These are phyloP conservation scores for Melinaea menophilus DNA, from an alignment of 2,888 invertebrate genomes.

Conservation along the genomic window DNA sequence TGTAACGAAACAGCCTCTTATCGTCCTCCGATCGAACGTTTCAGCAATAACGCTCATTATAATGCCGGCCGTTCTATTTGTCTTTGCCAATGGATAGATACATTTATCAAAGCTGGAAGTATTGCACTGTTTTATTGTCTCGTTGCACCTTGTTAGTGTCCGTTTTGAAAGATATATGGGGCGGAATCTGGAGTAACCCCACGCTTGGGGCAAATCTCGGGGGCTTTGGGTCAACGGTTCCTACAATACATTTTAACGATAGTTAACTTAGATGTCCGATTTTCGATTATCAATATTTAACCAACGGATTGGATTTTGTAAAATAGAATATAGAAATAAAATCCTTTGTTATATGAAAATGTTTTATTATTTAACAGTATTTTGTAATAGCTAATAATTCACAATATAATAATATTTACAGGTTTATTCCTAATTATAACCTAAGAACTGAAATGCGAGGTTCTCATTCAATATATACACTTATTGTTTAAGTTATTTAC, in stretches of 20 bases:
- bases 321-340: constrained; percentile 12
- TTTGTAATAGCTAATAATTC: constrained; percentile 35
- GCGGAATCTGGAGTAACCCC: constrained; percentile 36
- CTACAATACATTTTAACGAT: constrained; percentile 30
- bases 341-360: constrained; percentile 16
- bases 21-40: neutral
- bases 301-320: neutral
- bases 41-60: constrained; percentile 18
- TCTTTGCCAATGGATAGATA: constrained; percentile 25
- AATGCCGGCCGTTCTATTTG: constrained; percentile 18
- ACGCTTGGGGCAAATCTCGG: constrained; percentile 35
- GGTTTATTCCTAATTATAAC: constrained; percentile 29
- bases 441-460: constrained; percentile 57
- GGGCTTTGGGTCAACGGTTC: constrained; percentile 35
- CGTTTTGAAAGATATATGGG: constrained; percentile 42
- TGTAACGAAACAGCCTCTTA: constrained; percentile 1
- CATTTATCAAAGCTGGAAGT: constrained; percentile 38
- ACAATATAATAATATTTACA: constrained; percentile 49
- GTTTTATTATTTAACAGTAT: constrained; percentile 34
- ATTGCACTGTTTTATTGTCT: constrained; percentile 42
- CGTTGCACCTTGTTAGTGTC: constrained; percentile 49
- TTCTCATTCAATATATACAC: constrained; percentile 33
- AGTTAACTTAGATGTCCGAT: constrained; percentile 23
- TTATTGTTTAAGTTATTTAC: constrained; percentile 35
- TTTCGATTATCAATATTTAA: constrained; percentile 12